A percentile compares a stretch with the other conserved stretches of the same genome.
phyloP scores from a whole-genome alignment of 2,888 invertebrate genomes.

The Andrena marginata region DNA sequence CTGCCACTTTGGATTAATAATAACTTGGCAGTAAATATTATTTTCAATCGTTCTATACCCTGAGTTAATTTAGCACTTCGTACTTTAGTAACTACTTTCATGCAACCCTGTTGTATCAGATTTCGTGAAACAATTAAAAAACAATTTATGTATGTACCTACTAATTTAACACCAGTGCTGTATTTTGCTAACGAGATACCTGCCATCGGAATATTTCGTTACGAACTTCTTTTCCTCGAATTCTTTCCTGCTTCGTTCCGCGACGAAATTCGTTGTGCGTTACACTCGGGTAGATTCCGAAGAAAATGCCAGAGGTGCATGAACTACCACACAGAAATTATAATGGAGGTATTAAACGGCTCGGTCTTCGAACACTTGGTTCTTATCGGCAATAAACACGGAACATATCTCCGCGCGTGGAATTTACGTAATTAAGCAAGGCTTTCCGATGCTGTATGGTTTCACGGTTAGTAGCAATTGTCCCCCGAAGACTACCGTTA shows the following conservation, averaged over 20 bases:
- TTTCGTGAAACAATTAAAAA: too few relatives aligned
- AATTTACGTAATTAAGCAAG: slow-evolving; percentile 16
- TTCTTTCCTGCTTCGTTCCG: background rate
- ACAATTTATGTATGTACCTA: too few relatives aligned
- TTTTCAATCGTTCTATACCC: too few relatives aligned
- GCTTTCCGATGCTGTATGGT: slow-evolving; percentile 14
- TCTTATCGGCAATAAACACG: background rate
- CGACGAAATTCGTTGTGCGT: background rate
- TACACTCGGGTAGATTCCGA: background rate
- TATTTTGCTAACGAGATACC: background rate
- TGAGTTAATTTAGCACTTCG: too few relatives aligned
- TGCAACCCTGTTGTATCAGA: too few relatives aligned
- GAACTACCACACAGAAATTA: background rate
- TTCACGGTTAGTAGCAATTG: slow-evolving; percentile 55
- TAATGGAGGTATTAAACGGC: slow-evolving; percentile 7
- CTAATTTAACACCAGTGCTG: background rate
- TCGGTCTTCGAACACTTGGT: background rate
- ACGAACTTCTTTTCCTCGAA: too few relatives aligned
- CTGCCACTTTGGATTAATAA: too few relatives aligned
- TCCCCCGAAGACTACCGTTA: slow-evolving; percentile 69
- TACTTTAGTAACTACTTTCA: too few relatives aligned
- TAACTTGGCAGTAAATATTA: too few relatives aligned
- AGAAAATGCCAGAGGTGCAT: slow-evolving; percentile 28
- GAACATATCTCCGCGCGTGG: background rate
- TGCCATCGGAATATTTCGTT: background rate